These are phyloP conservation scores for Samia ricini DNA, from an alignment of 1,140 invertebrate species.

Conservation along the genomic window DNA sequence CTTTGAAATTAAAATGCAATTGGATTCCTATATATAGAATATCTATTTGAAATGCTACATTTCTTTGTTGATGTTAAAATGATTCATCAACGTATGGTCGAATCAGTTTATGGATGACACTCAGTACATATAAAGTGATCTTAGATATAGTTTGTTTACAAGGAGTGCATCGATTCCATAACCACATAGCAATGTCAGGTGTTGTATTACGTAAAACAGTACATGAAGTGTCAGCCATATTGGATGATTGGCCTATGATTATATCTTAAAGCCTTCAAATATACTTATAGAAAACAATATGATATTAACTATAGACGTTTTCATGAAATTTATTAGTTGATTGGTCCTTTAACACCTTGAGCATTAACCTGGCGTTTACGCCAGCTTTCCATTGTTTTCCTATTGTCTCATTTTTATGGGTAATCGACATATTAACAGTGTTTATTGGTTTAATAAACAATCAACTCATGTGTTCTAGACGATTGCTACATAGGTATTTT, in stretches of 20 bases:
- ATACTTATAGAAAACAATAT: neutral
- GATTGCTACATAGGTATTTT: too few species aligned
- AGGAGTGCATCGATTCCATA: slow-evolving; percentile 27
- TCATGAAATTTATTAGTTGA: neutral
- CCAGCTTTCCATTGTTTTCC: too few species aligned
- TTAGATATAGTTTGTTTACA: slow-evolving; percentile 34
- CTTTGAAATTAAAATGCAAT: neutral
- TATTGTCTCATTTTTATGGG: too few species aligned
- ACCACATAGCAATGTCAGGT: slow-evolving; percentile 35
- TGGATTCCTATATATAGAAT: too few species aligned
- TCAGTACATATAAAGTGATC: neutral
- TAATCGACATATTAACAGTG: too few species aligned
- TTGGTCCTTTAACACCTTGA: too few species aligned
- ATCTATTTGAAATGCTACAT: too few species aligned
- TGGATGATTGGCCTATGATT: slow-evolving; percentile 6
- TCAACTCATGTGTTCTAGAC: too few species aligned
- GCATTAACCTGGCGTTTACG: too few species aligned
- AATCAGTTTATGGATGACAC: neutral
- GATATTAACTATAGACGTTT: neutral
- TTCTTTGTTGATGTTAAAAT: neutral
- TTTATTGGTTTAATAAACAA: too few species aligned
- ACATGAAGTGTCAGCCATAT: slow-evolving; percentile 10
- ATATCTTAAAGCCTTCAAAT: neutral
- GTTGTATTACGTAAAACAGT: slow-evolving; percentile 36
- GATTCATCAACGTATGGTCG: neutral